Conservation (phyloP, 1,140 invertebrate species). For the Lordiphosa stackelbergi region DNA sequence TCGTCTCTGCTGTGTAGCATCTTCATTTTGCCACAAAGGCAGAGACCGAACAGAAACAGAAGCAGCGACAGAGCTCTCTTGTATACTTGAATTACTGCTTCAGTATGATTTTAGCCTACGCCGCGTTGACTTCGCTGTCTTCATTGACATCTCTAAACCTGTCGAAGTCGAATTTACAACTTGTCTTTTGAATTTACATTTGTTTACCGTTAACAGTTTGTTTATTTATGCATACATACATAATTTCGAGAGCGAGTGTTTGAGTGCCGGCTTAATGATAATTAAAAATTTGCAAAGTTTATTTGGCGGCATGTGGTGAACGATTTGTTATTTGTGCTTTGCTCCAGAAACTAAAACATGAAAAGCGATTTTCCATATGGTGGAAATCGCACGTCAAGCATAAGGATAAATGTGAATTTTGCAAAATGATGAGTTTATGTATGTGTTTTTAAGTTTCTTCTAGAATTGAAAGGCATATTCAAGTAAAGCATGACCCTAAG, state of each 20-base stretch:
- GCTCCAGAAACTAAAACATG: not conserved
- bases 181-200: constrained; percentile 43
- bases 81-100: constrained; percentile 73
- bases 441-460: too few relatives aligned
- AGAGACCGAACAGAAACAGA: constrained; percentile 6
- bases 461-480: too few relatives aligned
- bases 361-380: constrained; percentile 6
- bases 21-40: constrained; percentile 48
- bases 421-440: too few relatives aligned
- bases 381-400: not conserved
- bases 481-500: too few relatives aligned
- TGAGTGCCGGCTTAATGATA: constrained; percentile 70
- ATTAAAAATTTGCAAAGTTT: constrained; percentile 48
- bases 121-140: constrained; percentile 39
- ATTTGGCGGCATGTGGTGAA: constrained; percentile 2
- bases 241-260: constrained; percentile 13
- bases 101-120: constrained; percentile 56
- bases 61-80: constrained; percentile 23
- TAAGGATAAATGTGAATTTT: not conserved
- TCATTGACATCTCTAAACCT: constrained; percentile 6
- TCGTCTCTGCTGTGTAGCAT: constrained; percentile 40
- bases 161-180: constrained; percentile 36
- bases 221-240: constrained; percentile 10
- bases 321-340: not conserved
- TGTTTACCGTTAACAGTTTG: constrained; percentile 51